Conservation (phyloP, 1,140 invertebrate genomes). For the Heliothis virescens region DNA sequence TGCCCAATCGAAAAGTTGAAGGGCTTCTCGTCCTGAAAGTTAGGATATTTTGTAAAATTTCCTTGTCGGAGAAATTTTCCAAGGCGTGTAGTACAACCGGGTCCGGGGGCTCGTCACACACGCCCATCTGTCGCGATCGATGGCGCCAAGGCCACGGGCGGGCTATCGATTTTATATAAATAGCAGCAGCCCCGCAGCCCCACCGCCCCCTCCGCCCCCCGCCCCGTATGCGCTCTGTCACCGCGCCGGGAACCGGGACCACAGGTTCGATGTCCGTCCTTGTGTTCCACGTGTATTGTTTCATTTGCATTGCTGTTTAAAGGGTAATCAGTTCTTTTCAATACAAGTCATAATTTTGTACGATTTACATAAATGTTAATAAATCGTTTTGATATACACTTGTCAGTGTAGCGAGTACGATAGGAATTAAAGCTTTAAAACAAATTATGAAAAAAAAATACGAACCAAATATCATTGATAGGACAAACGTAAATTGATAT, state of each 20-base stretch:
- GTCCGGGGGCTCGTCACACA: slow-evolving; percentile 70
- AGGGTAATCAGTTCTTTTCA: background rate
- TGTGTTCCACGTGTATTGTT: slow-evolving; percentile 62
- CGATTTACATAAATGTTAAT: background rate
- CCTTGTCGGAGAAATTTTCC: slow-evolving; percentile 37
- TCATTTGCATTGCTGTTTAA: background rate
- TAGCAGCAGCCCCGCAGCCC: slow-evolving; percentile 67
- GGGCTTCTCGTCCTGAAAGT: background rate
- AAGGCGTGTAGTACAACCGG: slow-evolving; percentile 25
- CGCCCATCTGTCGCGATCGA: slow-evolving; percentile 67
- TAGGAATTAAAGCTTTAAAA: too few species aligned
- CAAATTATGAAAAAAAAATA: too few species aligned
- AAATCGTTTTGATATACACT: too few species aligned
- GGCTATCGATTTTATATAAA: slow-evolving; percentile 81
- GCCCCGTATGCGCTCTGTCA: slow-evolving; percentile 35
- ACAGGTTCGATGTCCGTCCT: slow-evolving; percentile 70
- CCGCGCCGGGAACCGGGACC: slow-evolving; percentile 48
- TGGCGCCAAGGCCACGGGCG: slow-evolving; percentile 82
- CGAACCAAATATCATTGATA: too few species aligned
- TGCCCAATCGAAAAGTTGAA: background rate
- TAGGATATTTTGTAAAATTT: background rate
- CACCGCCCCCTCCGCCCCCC: slow-evolving; percentile 31
- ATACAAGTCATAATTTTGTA: background rate
- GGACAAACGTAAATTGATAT: too few species aligned
- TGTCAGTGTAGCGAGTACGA: too few species aligned